These are phyloP conservation scores for Clivina fossor DNA, from an alignment of 2,888 invertebrate species.

Conservation along the genomic window DNA sequence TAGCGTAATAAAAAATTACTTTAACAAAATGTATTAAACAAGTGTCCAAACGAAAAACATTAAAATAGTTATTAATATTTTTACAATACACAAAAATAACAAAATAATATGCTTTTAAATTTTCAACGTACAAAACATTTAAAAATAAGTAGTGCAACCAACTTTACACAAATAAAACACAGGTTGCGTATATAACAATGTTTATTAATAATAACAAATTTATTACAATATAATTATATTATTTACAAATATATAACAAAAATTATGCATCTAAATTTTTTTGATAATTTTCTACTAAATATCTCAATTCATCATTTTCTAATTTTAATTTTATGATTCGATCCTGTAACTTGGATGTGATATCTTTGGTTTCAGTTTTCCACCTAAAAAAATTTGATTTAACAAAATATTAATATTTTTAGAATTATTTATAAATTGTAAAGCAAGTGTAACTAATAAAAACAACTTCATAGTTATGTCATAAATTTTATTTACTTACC, in stretches of 20 bases:
- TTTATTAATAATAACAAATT: background rate
- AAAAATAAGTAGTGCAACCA: background rate
- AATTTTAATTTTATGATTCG: constrained; percentile 58
- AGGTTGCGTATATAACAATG: background rate
- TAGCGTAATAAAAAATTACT: too few species aligned
- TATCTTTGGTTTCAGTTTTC: constrained; percentile 64
- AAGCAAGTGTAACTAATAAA: too few species aligned
- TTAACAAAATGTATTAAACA: too few species aligned
- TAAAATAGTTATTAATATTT: too few species aligned
- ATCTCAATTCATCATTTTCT: constrained; percentile 54
- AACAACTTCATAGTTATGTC: too few species aligned
- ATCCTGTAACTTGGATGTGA: constrained; percentile 63
- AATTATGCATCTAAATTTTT: background rate
- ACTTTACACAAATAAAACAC: background rate
- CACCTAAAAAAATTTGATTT: constrained; percentile 55
- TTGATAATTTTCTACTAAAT: background rate
- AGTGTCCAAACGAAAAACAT: too few species aligned
- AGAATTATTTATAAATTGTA: constrained; percentile 4
- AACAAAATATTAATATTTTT: background rate
- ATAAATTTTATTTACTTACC: too few species aligned
- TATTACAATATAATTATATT: background rate
- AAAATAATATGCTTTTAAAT: background rate
- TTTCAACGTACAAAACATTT: background rate
- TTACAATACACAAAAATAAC: too few species aligned
- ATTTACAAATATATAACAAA: background rate